Evolutionary conservation across 2,113 vertebrate genomes (phyloP).

Genomic region (Rhegmatorhina hoffmannsi): DNA sequence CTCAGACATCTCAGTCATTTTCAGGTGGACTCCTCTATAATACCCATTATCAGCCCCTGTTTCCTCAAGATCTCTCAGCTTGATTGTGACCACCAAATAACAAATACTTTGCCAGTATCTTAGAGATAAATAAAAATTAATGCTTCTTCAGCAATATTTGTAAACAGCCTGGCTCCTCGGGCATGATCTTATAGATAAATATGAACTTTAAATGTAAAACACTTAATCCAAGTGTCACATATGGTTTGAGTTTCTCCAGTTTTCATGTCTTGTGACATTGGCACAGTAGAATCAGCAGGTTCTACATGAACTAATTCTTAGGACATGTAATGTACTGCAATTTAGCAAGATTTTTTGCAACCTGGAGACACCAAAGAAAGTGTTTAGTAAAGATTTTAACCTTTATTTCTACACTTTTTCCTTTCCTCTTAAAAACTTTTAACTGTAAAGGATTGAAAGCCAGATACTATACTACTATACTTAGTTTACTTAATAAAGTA

Average conservation of each 20-base stretch:
- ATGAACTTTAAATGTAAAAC: slow-evolving; percentile 46
- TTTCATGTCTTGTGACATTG: background rate
- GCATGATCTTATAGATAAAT: background rate
- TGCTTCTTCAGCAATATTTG: slow-evolving; percentile 19
- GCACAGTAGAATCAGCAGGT: slow-evolving; percentile 16
- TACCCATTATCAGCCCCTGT: background rate
- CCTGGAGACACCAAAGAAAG: background rate
- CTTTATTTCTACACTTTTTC: background rate
- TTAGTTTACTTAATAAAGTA: background rate
- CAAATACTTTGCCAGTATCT: background rate
- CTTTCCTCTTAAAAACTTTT: background rate
- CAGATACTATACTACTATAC: background rate
- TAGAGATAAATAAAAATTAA: background rate
- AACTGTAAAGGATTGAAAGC: background rate
- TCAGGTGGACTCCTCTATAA: background rate
- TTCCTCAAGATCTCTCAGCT: background rate
- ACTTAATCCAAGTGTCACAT: background rate
- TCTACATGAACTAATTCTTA: background rate
- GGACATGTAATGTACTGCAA: background rate
- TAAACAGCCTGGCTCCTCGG: background rate
- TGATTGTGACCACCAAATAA: background rate
- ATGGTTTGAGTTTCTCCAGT: background rate
- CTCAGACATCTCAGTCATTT: background rate
- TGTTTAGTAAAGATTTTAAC: background rate
- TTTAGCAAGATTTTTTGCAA: background rate